phyloP scores from a whole-genome alignment of 64 coral and sea anemone genomes.

The Cladopsammia gracilis region DNA sequence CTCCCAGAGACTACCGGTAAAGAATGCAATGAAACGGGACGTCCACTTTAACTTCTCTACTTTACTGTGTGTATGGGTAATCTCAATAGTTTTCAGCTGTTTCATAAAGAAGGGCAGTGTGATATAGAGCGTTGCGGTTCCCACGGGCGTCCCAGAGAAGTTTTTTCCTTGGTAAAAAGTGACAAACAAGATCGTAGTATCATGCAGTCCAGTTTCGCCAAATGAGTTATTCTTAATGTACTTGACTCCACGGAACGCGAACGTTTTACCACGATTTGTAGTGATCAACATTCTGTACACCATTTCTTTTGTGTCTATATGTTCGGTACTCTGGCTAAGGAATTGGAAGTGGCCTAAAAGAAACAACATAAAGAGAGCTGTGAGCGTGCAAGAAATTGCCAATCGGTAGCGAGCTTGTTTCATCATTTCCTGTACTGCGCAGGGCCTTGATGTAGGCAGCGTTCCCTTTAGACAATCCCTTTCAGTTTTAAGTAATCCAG shows the following conservation, averaged over 20 bases:
- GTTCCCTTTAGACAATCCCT: no score
- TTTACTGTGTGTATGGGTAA: slow-evolving; percentile 27
- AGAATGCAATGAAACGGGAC: slow-evolving; percentile 9
- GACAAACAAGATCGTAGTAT: slow-evolving; percentile 51
- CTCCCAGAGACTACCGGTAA: slow-evolving; percentile 27
- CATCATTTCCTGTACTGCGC: no score
- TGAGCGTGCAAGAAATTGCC: no score
- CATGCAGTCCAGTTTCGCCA: slow-evolving; percentile 19
- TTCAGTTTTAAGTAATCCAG: no score
- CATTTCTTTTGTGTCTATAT: slow-evolving; percentile 26
- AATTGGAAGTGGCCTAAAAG: not conserved
- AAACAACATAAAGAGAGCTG: no score
- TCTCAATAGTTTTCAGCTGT: slow-evolving; percentile 12
- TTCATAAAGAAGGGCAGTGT: slow-evolving; percentile 25
- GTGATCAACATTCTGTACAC: slow-evolving; percentile 60
- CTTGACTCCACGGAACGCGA: slow-evolving; percentile 44
- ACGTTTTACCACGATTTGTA: not conserved
- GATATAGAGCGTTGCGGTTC: not conserved
- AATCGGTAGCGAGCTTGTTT: no score
- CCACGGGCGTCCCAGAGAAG: not conserved
- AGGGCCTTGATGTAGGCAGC: no score
- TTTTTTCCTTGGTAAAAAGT: not conserved
- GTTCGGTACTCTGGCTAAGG: not conserved
- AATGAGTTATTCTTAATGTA: slow-evolving; percentile 30
- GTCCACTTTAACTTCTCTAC: slow-evolving; percentile 30